Evolutionary conservation across 2,797 vertebrate genomes (phyloP).

Genomic region (Channallabes apus): DNA sequence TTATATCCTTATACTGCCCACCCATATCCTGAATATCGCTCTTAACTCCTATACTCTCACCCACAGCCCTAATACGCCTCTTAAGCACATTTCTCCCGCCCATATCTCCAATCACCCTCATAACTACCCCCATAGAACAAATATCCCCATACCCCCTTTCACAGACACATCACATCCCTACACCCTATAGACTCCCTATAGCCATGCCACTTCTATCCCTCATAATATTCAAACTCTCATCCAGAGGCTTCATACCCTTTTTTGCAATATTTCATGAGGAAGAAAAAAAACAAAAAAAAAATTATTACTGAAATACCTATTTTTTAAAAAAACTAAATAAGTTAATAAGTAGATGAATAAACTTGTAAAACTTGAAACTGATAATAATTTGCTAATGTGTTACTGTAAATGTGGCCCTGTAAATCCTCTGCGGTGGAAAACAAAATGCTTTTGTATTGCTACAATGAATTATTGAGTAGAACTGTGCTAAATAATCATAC

Average conservation of each 20-base stretch:
- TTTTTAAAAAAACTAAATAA: neutral
- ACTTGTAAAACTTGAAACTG: neutral
- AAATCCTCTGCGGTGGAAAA: neutral
- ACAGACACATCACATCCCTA: neutral
- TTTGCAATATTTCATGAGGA: neutral
- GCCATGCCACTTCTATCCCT: neutral
- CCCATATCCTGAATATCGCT: neutral
- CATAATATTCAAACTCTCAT: neutral
- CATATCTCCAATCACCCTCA: no score
- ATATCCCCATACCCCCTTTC: no score
- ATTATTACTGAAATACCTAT: neutral
- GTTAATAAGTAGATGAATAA: neutral
- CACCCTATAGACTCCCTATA: no score
- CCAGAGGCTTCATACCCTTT: no score
- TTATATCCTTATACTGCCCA: neutral
- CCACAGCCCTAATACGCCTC: no score
- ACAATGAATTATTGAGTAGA: neutral
- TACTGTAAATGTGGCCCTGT: neutral
- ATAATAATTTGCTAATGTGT: neutral
- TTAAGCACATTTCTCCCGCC: no score
- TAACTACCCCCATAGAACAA: no score
- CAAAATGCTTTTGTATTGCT: neutral
- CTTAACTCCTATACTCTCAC: no score
- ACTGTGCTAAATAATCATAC: neutral
- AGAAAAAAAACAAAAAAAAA: neutral